Evolutionary conservation across 2,888 invertebrate genomes (phyloP).

Genomic region (Polyommatus icarus): DNA sequence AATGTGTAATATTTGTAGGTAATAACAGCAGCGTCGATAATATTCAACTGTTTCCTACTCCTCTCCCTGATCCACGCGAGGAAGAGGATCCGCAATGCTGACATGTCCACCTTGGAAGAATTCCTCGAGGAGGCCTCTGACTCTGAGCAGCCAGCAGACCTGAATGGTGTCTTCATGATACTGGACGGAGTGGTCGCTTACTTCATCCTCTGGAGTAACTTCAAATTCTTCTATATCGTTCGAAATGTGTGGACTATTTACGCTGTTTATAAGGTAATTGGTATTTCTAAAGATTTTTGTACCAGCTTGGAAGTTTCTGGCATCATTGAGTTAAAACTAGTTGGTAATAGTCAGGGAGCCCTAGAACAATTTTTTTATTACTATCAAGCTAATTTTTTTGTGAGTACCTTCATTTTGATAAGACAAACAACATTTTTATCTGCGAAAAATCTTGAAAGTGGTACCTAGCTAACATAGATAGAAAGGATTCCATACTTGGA

Average conservation of each 20-base stretch:
- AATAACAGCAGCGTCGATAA: background rate
- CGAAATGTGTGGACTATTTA: constrained; percentile 34
- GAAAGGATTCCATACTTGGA: too few relatives aligned
- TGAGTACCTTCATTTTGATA: too few relatives aligned
- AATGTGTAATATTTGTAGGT: constrained; percentile 26
- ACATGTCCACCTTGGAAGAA: constrained; percentile 30
- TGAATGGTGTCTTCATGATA: constrained; percentile 19
- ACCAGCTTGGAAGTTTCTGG: background rate
- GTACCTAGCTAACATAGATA: too few relatives aligned
- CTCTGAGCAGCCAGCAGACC: constrained; percentile 3
- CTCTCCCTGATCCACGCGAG: constrained; percentile 22
- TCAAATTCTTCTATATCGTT: constrained; percentile 36
- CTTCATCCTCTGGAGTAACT: constrained; percentile 36
- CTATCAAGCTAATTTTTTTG: too few relatives aligned
- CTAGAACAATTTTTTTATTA: too few relatives aligned
- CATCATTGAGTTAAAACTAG: background rate
- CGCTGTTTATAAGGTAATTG: constrained; percentile 38
- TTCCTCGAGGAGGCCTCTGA: constrained; percentile 25
- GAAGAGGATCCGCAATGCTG: background rate
- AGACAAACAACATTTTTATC: too few relatives aligned
- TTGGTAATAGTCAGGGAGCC: too few relatives aligned
- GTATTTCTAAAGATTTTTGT: background rate
- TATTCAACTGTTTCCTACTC: constrained; percentile 32
- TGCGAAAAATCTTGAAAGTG: too few relatives aligned
- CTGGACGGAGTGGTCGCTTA: constrained; percentile 32